phyloP scores from a whole-genome alignment of 2,797 vertebrate species.

The Otus scops region DNA sequence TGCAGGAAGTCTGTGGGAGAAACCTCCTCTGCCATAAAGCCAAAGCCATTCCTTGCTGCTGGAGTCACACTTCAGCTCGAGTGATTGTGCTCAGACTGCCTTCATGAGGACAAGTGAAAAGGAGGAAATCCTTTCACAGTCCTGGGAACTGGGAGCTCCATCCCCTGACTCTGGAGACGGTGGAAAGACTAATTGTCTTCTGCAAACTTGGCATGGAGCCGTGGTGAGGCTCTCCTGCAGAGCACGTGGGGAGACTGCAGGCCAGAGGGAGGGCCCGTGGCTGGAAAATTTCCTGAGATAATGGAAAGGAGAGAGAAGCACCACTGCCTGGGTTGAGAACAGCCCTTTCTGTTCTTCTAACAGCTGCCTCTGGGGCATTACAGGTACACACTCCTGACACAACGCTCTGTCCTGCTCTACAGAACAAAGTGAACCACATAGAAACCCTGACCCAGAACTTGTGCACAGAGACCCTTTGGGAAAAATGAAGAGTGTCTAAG shows the following conservation, averaged over 20 bases:
- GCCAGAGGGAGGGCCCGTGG: not conserved
- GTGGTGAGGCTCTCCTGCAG: accelerated
- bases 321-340: not conserved
- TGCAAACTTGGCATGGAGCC: not conserved
- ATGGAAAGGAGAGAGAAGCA: not conserved
- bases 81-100: accelerated
- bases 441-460: not conserved
- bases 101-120: not conserved
- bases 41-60: not conserved
- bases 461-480: not conserved
- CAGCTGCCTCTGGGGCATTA: not conserved
- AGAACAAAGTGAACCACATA: not conserved
- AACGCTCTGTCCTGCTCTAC: not conserved
- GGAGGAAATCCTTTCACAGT: constrained; percentile 29
- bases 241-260: not conserved
- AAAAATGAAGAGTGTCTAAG: not conserved
- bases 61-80: not conserved
- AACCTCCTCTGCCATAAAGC: not conserved
- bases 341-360: not conserved
- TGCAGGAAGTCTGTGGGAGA: not conserved
- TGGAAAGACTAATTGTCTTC: not conserved
- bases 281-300: not conserved
- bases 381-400: not conserved
- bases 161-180: not conserved
- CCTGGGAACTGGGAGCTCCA: constrained; percentile 5